Percentiles rank a stretch among this genome's conserved stretches.
Evolutionary conservation across 2,797 vertebrate species (phyloP).

Genomic region (Xenops minutus): DNA sequence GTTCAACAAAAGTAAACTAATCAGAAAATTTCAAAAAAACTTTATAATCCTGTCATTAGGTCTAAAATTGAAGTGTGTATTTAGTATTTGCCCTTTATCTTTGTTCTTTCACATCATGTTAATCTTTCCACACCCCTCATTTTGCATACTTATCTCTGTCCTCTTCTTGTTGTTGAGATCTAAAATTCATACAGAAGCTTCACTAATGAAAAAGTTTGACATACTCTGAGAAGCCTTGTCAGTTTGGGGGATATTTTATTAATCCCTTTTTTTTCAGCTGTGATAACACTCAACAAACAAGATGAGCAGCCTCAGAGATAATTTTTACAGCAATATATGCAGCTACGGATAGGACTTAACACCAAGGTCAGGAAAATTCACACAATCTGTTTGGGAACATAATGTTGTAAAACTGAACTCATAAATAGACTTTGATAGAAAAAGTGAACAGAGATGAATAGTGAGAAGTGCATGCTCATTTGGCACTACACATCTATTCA

Average conservation of each 20-base stretch:
- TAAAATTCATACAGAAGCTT: not conserved
- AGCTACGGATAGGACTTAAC: not conserved
- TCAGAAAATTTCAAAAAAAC: not conserved
- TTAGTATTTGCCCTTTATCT: not conserved
- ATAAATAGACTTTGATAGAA: slow-evolving; percentile 1
- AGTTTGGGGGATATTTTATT: not conserved
- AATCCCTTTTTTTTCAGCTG: not conserved
- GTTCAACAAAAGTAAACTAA: not conserved
- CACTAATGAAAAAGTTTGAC: not conserved
- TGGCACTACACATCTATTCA: not conserved
- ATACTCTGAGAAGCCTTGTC: not conserved
- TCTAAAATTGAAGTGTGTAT: not conserved
- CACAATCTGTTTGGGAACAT: not conserved
- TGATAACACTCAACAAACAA: slow-evolving; percentile 23
- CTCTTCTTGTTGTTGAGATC: not conserved
- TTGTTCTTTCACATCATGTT: not conserved
- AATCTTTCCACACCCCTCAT: not conserved
- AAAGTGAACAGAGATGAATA: not conserved
- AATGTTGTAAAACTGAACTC: not conserved
- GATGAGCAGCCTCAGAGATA: not conserved
- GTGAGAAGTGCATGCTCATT: not conserved
- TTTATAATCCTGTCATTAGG: not conserved
- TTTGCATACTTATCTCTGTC: not conserved
- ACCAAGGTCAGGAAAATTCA: slow-evolving; percentile 8
- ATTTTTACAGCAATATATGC: slow-evolving; percentile 6